These are phyloP conservation scores for Microctonus hyperodae DNA, from an alignment of 2,888 invertebrate genomes.

Conservation along the genomic window DNA sequence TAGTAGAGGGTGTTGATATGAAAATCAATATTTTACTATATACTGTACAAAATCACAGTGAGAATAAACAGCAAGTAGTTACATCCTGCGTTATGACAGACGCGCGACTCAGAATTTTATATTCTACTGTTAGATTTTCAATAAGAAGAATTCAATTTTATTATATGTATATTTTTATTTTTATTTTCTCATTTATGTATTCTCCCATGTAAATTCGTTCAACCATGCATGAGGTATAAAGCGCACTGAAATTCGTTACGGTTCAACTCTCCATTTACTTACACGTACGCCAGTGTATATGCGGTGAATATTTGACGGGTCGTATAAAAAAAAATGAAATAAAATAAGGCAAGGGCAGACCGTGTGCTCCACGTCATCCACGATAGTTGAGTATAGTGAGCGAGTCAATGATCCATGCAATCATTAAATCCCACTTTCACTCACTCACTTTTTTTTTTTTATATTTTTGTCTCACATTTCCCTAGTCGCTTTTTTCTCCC, in stretches of 20 bases:
- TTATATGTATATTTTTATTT: neutral
- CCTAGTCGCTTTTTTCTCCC: conserved; percentile 23
- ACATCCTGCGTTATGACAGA: neutral
- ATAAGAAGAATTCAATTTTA: neutral
- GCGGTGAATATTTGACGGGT: conserved; percentile 18
- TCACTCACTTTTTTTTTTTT: conserved; percentile 28
- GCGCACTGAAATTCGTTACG: conserved; percentile 11
- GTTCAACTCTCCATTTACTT: neutral
- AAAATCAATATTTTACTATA: neutral
- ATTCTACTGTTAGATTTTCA: neutral
- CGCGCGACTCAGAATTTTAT: neutral
- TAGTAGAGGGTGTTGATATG: neutral
- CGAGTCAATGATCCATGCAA: conserved; percentile 29
- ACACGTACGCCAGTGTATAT: neutral
- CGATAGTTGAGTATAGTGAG: neutral
- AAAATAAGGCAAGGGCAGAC: conserved; percentile 6
- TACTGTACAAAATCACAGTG: no score
- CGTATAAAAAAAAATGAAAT: conserved; percentile 21
- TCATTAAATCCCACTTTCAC: conserved; percentile 23
- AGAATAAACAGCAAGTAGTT: neutral
- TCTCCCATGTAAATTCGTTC: conserved; percentile 1
- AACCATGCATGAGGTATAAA: conserved; percentile 5
- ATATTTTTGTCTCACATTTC: conserved; percentile 30
- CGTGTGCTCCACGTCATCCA: conserved; percentile 14
- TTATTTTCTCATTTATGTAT: neutral